A percentile compares a stretch with the other conserved stretches of the same genome.
Conservation (phyloP, 1,140 invertebrate species). For the Periplaneta americana region DNA sequence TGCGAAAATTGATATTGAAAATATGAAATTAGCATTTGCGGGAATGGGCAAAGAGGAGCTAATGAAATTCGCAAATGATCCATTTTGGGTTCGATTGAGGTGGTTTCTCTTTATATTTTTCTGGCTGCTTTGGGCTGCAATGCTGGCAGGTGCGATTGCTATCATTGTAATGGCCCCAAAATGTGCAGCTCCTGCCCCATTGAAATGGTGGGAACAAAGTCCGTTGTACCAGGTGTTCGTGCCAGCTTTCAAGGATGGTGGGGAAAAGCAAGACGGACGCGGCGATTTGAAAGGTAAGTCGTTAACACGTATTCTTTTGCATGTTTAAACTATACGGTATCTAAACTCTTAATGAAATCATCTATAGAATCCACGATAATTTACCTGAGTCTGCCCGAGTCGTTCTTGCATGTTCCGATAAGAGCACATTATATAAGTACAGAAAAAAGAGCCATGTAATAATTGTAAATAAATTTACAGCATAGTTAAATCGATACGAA, state of each 20-base stretch:
- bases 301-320: not conserved
- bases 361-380: no score
- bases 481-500: no score
- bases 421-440: no score
- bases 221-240: constrained; percentile 53
- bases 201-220: constrained; percentile 61
- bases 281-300: constrained; percentile 44
- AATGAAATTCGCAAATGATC: constrained; percentile 87
- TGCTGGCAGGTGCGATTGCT: constrained; percentile 75
- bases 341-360: no score
- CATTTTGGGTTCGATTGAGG: constrained; percentile 82
- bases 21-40: constrained; percentile 53
- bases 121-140: constrained; percentile 79
- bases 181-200: constrained; percentile 61
- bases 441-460: no score
- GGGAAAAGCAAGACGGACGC: constrained; percentile 42
- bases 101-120: constrained; percentile 81
- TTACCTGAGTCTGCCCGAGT: no score
- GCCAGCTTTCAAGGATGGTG: constrained; percentile 43
- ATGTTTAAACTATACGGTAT: not conserved
- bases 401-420: no score
- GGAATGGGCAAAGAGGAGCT: constrained; percentile 88
- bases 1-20: constrained; percentile 77
- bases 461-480: no score
- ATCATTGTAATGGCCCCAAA: constrained; percentile 82